phyloP scores from a whole-genome alignment of 1,140 invertebrate genomes.

The Caenorhabditis briggsae region DNA sequence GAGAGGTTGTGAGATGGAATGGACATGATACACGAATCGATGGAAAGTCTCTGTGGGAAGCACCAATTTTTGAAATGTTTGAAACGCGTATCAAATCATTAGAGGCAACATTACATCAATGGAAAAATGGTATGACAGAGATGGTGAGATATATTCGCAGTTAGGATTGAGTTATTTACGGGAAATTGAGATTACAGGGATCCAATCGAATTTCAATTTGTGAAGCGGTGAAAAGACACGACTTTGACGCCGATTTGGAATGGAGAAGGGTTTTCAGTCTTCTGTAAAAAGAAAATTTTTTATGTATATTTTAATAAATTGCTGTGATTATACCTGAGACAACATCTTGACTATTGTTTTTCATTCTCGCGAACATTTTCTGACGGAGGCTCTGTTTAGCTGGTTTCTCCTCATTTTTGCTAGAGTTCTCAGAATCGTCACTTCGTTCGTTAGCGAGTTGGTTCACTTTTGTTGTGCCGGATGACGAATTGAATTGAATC shows the following conservation, averaged over 20 bases:
- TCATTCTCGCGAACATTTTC: not conserved
- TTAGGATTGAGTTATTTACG: not conserved
- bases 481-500: slow-evolving; percentile 23
- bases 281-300: not conserved
- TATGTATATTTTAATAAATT: not conserved
- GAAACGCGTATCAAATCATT: slow-evolving; percentile 17
- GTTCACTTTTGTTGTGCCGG: not conserved
- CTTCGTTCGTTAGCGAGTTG: no score
- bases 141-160: not conserved
- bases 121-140: slow-evolving; percentile 11
- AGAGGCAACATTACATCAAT: not conserved
- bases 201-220: not conserved
- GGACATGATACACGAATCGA: slow-evolving; percentile 37
- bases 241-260: slow-evolving; percentile 25
- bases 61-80: not conserved
- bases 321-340: not conserved
- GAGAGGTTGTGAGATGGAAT: slow-evolving; percentile 31
- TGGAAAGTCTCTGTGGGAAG: slow-evolving; percentile 2
- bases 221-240: slow-evolving; percentile 1
- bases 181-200: not conserved
- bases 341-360: not conserved
- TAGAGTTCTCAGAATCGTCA: not conserved
- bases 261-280: not conserved
- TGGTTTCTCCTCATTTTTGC: not conserved
- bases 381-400: not conserved